A percentile compares a stretch with the other conserved stretches of the same genome.
Evolutionary conservation across 2,113 vertebrate genomes (phyloP).

Genomic region (Vombatus ursinus): DNA sequence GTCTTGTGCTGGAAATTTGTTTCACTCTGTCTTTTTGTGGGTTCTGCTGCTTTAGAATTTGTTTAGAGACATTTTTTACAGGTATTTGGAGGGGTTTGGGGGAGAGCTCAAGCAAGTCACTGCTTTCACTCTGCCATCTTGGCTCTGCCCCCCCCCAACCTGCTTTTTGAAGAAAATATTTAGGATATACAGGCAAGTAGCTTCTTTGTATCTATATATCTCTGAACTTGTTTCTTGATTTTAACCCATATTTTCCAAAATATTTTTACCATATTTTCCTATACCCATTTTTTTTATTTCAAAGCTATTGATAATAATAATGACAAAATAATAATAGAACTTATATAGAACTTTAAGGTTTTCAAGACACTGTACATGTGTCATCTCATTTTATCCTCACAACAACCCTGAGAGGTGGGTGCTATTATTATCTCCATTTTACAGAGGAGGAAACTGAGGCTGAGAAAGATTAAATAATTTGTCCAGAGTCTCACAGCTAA

Average conservation of each 20-base stretch:
- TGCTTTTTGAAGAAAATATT: background rate
- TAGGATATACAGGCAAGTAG: background rate
- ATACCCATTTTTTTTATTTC: background rate
- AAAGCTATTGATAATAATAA: background rate
- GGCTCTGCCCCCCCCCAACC: background rate
- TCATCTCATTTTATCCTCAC: background rate
- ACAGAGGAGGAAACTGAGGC: background rate
- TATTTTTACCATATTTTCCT: background rate
- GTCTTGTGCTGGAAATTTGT: no score
- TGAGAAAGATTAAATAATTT: background rate
- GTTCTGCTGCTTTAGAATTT: no score
- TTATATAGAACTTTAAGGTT: background rate
- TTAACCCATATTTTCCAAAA: background rate
- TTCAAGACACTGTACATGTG: background rate
- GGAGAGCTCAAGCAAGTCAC: no score
- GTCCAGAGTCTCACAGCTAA: background rate
- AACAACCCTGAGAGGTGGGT: background rate
- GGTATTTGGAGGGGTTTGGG: no score
- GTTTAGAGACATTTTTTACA: no score
- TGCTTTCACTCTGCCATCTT: background rate
- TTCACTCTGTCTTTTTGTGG: no score
- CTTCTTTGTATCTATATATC: background rate
- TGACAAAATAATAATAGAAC: background rate
- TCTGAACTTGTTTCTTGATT: background rate
- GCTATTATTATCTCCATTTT: background rate